Base-by-base conservation (phyloP, 2,888 invertebrate genomes). In the Athripsodes cinereus region DNA sequence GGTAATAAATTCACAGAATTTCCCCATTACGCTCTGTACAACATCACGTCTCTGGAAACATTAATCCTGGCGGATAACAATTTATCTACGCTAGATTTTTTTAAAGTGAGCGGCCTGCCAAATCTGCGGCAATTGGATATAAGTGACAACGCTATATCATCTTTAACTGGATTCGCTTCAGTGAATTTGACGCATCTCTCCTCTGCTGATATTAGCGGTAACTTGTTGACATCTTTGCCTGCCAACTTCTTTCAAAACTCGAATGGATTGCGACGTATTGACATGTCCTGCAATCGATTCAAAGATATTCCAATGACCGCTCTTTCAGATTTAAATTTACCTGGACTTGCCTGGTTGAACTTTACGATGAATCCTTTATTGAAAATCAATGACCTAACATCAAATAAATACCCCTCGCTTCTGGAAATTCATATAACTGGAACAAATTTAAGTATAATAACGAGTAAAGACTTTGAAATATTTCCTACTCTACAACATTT, bases 391-490 rank as follows among this genome's bases (percentile, higher is more conserved):
- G 88, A 88, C 66, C 80, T 86, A 68, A 81, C 83, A 58, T 82
- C 84, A 40, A 85, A 87, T 66, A 80, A 83, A 66, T 89, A 88
- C 74, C 86, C 90, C 1, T 78, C 84, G n/a, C 76, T 92, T n/a
- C 87, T 90, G 71, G 90, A 92, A 72, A 80, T 92, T 55, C 85
- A 91, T 69, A 86, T 91, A 64, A 86, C 85, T 61, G 81, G 82
- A 47, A 92, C 92, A 6, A 92, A 92, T 70, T 77, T 92, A 53
- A 88, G 86, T 19, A 87, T 92, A 64, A 82, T 93, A 51, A 90
- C 90, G 0, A 89, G 88, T 65, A 88, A 87, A 69, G 92, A 92
- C 68, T 92, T 93, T 67, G 89, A 90, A 68, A 85, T 88, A 34
- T 92, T 92, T 68, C 88, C 90, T 19, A 82, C 86, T 0, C 74